phyloP scores from a whole-genome alignment of 2,113 vertebrate species.

The Microtus pennsylvanicus region DNA sequence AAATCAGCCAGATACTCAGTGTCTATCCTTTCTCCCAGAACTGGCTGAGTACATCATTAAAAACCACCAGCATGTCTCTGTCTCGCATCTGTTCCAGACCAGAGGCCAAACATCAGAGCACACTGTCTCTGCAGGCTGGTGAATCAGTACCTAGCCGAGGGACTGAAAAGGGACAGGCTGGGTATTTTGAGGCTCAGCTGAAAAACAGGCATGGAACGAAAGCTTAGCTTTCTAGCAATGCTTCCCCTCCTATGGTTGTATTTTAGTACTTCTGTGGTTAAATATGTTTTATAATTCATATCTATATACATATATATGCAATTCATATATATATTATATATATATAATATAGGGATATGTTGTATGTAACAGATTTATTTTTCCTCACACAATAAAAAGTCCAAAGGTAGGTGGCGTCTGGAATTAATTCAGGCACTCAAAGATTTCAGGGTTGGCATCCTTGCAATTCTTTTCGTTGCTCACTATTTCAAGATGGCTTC shows the following conservation, averaged over 20 bases:
- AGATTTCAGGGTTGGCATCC: not conserved
- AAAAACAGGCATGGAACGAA: constrained; percentile 33
- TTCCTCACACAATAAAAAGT: not conserved
- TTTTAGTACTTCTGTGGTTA: constrained; percentile 41
- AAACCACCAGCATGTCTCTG: not conserved
- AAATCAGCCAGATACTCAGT: not conserved
- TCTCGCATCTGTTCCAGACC: constrained; percentile 51
- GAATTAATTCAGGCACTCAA: constrained; percentile 7
- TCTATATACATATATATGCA: not conserved
- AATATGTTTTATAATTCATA: not conserved
- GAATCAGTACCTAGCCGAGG: constrained; percentile 53
- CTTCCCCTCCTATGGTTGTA: not conserved
- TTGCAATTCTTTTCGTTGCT: constrained; percentile 1
- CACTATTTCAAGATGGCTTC: constrained; percentile 38
- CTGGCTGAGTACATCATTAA: not conserved
- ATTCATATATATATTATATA: not conserved
- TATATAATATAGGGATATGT: not conserved
- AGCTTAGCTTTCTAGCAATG: constrained; percentile 53
- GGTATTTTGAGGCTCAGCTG: not conserved
- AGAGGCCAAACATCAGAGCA: constrained; percentile 37
- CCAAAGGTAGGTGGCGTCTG: constrained; percentile 38
- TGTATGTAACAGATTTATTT: constrained; percentile 21
- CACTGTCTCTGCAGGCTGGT: constrained; percentile 37
- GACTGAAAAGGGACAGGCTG: constrained; percentile 67
- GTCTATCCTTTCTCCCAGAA: constrained; percentile 31